Evolutionary conservation across 2,113 vertebrate genomes (phyloP), one percentile per base, ranked within the genome.

Genomic region (Nesoenas mayeri): DNA sequence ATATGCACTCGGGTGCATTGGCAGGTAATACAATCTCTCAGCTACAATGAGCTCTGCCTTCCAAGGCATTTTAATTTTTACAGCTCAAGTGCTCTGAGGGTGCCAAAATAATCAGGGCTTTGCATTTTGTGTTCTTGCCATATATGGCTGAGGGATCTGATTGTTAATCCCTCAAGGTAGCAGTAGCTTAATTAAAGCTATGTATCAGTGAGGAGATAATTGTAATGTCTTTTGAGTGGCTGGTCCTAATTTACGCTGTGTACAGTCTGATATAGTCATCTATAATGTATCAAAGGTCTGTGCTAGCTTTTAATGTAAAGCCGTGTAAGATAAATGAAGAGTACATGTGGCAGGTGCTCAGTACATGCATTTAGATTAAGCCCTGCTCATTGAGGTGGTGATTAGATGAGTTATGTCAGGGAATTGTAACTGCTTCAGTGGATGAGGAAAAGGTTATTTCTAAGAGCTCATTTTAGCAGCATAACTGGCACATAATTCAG

Each of bases 101-200:
- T 82, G 96, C 70, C 93, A 92, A 96, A 91, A 86, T 74, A 93
- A 93, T 93, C 75, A 91, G 31, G 56, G 79, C 91, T 94, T 91
- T 95, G 85, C 79, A 57, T 97, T 98, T 97, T 91, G n/a, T 77
- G 72, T 36, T 80, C 57, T 78, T 69, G 65, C 85, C 56, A 9
- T 71, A 53, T 91, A 90, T 5, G 32, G 82, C 47, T 21, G 54
- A 26, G 28, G 25, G 61, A 81, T 80, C 91, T 92, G 82, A 84
- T 78, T 89, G 88, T 40, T 91, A 95, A 97, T 97, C 95, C 94
- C 81, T 96, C 77, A 88, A 95, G 89, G 90, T 88, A 93, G 94
- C 72, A 70, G 91, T 75, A 80, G 74, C 88, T 98, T 97, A 97
- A 98, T 96, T 96, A 97, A 97, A 94, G 67, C 93, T 89, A 10